These are phyloP conservation scores for Lucifuga dentata DNA, from an alignment of 2,113 vertebrate species.

Conservation along the genomic window DNA sequence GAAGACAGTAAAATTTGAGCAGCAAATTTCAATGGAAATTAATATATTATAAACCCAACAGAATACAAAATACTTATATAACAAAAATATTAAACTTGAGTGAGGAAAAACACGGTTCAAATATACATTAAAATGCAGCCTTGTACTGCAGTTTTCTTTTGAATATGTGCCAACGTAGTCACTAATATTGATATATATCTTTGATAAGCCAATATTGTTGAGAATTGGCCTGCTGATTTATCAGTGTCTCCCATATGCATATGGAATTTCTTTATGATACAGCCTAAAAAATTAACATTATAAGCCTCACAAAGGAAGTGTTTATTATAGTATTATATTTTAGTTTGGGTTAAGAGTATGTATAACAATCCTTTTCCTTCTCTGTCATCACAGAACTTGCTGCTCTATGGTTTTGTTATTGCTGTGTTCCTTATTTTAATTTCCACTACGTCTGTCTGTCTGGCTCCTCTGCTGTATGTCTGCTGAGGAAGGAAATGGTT, in stretches of 20 bases:
- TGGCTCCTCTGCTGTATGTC: conserved; percentile 17
- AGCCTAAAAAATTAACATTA: neutral
- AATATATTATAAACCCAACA: too few relatives aligned
- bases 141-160: too few relatives aligned
- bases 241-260: neutral
- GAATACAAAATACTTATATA: too few relatives aligned
- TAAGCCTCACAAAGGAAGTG: neutral
- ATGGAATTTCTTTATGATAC: neutral
- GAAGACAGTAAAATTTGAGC: too few relatives aligned
- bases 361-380: neutral
- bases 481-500: conserved; percentile 48
- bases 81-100: too few relatives aligned
- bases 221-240: too few relatives aligned
- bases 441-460: conserved; percentile 19
- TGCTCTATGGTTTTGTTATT: conserved; percentile 6
- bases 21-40: too few relatives aligned
- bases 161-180: too few relatives aligned
- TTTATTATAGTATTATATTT: neutral
- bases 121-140: too few relatives aligned
- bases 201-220: too few relatives aligned
- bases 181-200: too few relatives aligned
- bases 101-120: too few relatives aligned
- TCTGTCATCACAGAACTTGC: neutral
- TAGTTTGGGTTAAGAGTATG: neutral
- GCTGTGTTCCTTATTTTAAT: conserved; percentile 1